Base-by-base conservation (phyloP, 1,140 invertebrate species). In the Drosophila ambigua region DNA sequence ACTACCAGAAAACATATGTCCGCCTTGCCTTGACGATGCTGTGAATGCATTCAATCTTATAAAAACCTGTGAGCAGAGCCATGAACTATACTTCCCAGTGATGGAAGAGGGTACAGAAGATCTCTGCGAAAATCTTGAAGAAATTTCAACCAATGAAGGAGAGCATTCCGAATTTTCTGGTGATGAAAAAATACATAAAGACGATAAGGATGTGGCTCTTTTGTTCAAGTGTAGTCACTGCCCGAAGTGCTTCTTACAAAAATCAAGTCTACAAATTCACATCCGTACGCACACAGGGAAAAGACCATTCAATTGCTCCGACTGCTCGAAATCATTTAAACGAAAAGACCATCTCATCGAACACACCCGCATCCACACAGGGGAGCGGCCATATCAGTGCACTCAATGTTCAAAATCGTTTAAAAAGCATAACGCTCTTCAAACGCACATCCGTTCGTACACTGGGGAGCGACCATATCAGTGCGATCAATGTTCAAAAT, bases 251-350 rank as follows among this genome's bases (percentile, higher is more conserved):
- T 35, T 35, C 9, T 7, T 11, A 11, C 4, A 35, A 3, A 35
- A 35, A 11, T 11, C 9, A 0, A 7, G 28, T 7, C 28, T 31
- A 31, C 9, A 11, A 11, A 9, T 35, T 11, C 31, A 35, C 3
- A 35, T 11, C 3, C 28, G 28, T 2, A 57, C 24, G 4, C 54
- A 57, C 15, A 57, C 54, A 11, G 54, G 54, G 13, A 43, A 46
- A n/a, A 24, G 54, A 8, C 54, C 54, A 0, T 20, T 20, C 2
- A 20, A 20, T 0, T 24, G 26, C 26, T 28, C 26, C 5, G 26
- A 28, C 5, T 28, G 26, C 6, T 28, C 28, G 8, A 48, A 48
- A 23, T 16, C n/a, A 2, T 31, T 31, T 31, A 7, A 31, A 8
- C 28, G 8, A 31, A 31, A 31, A 31, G 7, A 7, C 7, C 28